These are phyloP conservation scores for Alethe diademata DNA, from an alignment of 2,113 vertebrate species.

Conservation along the genomic window DNA sequence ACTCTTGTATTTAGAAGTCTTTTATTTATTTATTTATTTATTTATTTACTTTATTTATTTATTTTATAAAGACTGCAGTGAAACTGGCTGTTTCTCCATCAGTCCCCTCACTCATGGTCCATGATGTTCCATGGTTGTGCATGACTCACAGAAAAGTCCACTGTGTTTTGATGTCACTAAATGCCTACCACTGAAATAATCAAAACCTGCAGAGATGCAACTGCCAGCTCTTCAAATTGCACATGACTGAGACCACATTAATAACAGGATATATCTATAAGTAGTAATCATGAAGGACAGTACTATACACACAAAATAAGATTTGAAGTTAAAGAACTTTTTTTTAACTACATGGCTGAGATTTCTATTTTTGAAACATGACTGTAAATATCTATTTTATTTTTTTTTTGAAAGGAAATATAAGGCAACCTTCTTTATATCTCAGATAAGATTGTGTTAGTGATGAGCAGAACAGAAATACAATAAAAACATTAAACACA, in stretches of 20 bases:
- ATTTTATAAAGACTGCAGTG: conserved; percentile 69
- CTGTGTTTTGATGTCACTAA: conserved; percentile 58
- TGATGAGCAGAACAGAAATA: not conserved
- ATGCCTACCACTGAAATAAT: conserved; percentile 15
- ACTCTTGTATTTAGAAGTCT: conserved; percentile 63
- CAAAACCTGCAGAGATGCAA: not conserved
- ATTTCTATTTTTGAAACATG: conserved; percentile 32
- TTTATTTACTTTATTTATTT: conserved; percentile 53
- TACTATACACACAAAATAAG: not conserved
- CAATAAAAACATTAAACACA: not conserved
- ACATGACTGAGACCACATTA: not conserved
- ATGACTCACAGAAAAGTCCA: conserved; percentile 53
- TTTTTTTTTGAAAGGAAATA: not conserved
- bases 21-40: conserved; percentile 58
- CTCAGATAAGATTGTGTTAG: not conserved
- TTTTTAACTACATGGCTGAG: not conserved
- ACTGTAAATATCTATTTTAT: not conserved
- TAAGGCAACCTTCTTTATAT: not conserved
- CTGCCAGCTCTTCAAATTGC: conserved; percentile 20
- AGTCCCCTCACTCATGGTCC: conserved; percentile 58
- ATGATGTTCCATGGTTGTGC: conserved; percentile 54
- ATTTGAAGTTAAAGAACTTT: not conserved
- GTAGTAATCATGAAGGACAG: not conserved
- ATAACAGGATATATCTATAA: not conserved
- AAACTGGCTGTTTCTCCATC: conserved; percentile 87